Evolutionary conservation across 2,113 vertebrate genomes (phyloP), one percentile per base, ranked within the genome.

Genomic region (Mola mola): DNA sequence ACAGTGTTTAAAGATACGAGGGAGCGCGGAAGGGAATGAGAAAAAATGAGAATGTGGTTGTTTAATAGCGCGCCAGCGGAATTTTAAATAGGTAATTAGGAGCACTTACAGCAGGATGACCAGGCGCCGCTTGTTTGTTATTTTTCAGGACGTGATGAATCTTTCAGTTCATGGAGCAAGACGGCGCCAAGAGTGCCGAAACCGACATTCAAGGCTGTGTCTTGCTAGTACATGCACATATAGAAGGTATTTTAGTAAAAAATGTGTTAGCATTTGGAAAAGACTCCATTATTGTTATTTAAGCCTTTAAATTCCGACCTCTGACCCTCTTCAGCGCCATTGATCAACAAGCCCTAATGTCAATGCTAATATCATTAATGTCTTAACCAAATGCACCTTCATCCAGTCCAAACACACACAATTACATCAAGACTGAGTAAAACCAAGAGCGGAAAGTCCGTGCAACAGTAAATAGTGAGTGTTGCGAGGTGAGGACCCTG

Each of bases 51-150:
- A 82, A 88, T 58, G 43, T 55, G 66, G 71, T 72, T 51, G 20
- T 88, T 82, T 81, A 90, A 88, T 86, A 69, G 87, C 78, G 61
- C 70, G 72, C 70, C 73, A 74, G 70, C 21, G 24, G 81, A 80
- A 78, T 90, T 89, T 89, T 84, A 85, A 88, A 87, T 81, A 83
- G 73, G 81, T 79, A 86, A 90, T 91, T 90, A 89, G 78, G 74
- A 47, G 52, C 83, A 75, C 78, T 85, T 88, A 80, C 62, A 77
- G 61, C 64, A 66, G 59, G 72, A 80, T 85, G 82, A 84, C 81
- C 81, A 52, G 72, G 82, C 63, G 46, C 49, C 12, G 56, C 42
- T 65, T 86, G 81, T 90, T 87, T 88, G 79, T 73, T 43, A n/a
- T 86, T 85, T 80, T 64, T 67, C 34, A n/a, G 61, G 49, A 86